Conservation (phyloP, 2,888 invertebrate species). For the Zygothrica quintamaculata region DNA sequence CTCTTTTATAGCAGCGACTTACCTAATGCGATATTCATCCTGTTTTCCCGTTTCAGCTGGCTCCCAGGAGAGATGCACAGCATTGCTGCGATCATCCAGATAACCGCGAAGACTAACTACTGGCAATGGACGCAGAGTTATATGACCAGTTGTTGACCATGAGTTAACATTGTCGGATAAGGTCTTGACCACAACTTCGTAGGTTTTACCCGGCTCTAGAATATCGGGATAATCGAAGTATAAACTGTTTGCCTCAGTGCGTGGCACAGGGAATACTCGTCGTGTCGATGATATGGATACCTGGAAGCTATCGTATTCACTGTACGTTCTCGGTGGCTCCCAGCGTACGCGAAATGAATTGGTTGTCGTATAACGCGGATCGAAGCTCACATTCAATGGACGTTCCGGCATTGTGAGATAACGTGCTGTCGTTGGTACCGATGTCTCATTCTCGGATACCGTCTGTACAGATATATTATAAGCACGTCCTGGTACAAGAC, state of each 20-base stretch:
- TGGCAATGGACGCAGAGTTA: slow-evolving; percentile 93
- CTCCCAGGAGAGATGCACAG: slow-evolving; percentile 90
- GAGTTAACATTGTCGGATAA: slow-evolving; percentile 97
- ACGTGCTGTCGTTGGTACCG: slow-evolving; percentile 95
- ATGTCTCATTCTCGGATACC: slow-evolving; percentile 95
- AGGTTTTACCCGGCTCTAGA: slow-evolving; percentile 94
- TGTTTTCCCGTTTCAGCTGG: slow-evolving; percentile 91
- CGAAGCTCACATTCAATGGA: slow-evolving; percentile 93
- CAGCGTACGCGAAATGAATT: slow-evolving; percentile 92
- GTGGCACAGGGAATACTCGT: slow-evolving; percentile 87
- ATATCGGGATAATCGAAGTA: slow-evolving; percentile 91
- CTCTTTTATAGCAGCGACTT: no score
- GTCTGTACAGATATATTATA: slow-evolving; percentile 98
- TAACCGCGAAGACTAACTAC: slow-evolving; percentile 88
- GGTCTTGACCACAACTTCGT: slow-evolving; percentile 95
- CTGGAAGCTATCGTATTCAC: slow-evolving; percentile 97
- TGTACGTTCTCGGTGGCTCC: slow-evolving; percentile 92
- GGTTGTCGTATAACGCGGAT: slow-evolving; percentile 89
- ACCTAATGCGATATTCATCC: slow-evolving; percentile 89
- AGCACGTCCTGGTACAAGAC: slow-evolving; percentile 93
- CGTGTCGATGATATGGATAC: slow-evolving; percentile 89
- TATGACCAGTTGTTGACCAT: slow-evolving; percentile 94
- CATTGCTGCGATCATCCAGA: slow-evolving; percentile 88
- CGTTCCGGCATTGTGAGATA: slow-evolving; percentile 95
- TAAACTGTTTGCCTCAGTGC: slow-evolving; percentile 86